Conservation (phyloP, 2,113 vertebrate species). For the Rhea americana region DNA sequence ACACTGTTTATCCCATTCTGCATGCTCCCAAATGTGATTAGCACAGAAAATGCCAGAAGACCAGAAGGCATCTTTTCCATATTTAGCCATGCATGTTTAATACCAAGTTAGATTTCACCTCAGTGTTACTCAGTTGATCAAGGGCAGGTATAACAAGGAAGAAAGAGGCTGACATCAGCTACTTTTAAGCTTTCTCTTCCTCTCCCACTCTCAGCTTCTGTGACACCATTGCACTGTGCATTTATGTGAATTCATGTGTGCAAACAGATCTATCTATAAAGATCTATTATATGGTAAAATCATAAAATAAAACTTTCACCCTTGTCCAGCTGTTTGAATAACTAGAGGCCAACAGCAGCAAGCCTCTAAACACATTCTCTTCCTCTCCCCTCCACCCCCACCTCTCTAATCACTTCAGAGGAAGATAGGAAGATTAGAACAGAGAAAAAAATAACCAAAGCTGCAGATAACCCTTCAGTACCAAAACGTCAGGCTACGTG, state of each 20-base stretch:
- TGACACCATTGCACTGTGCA: slow-evolving; percentile 16
- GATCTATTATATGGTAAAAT: slow-evolving; percentile 7
- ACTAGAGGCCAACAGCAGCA: slow-evolving; percentile 61
- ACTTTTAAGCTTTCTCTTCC: slow-evolving; percentile 53
- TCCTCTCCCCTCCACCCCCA: slow-evolving; percentile 42
- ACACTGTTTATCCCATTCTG: slow-evolving; percentile 1
- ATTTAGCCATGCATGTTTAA: slow-evolving; percentile 43
- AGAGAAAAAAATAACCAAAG: slow-evolving; percentile 64
- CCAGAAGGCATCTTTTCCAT: slow-evolving; percentile 36
- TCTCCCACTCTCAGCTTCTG: neutral
- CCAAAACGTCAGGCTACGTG: slow-evolving; percentile 23
- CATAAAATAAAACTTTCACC: slow-evolving; percentile 56
- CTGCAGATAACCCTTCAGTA: slow-evolving; percentile 69
- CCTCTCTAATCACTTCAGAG: slow-evolving; percentile 65
- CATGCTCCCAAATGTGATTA: slow-evolving; percentile 27
- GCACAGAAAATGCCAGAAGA: slow-evolving; percentile 59
- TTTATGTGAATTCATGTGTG: slow-evolving; percentile 11
- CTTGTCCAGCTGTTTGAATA: slow-evolving; percentile 48
- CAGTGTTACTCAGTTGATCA: slow-evolving; percentile 2
- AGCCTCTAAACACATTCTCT: slow-evolving; percentile 42
- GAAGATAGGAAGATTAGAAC: slow-evolving; percentile 75
- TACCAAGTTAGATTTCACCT: slow-evolving; percentile 37
- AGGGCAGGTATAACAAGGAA: neutral
- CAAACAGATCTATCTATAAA: slow-evolving; percentile 31
- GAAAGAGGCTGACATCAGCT: slow-evolving; percentile 10